phyloP scores from a whole-genome alignment of 1,140 invertebrate genomes.

The Heliconius himera region DNA sequence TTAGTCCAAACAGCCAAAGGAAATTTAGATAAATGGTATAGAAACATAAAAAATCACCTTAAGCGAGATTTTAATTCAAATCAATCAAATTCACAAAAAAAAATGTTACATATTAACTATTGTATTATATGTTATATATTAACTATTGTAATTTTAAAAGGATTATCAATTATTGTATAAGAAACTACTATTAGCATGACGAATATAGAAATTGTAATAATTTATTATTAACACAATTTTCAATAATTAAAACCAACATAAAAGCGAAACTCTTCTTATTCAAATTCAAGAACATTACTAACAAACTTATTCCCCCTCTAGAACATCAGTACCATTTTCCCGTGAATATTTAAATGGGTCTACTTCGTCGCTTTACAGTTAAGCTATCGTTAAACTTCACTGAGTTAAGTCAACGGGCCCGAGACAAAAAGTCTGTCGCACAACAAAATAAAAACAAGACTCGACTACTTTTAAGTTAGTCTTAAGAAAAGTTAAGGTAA shows the following conservation, averaged over 20 bases:
- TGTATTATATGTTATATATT: not conserved
- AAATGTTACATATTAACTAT: not conserved
- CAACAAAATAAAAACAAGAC: constrained; percentile 49
- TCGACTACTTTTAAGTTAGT: constrained; percentile 50
- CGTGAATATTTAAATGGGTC: constrained; percentile 41
- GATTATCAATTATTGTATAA: not conserved
- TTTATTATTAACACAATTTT: not conserved
- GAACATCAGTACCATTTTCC: constrained; percentile 20
- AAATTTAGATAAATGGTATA: no score
- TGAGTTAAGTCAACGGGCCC: constrained; percentile 31
- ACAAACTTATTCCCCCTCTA: not conserved
- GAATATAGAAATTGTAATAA: not conserved
- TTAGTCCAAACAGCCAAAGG: no score
- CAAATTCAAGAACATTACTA: constrained; percentile 3
- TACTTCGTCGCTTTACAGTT: constrained; percentile 33
- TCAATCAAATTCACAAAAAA: no score
- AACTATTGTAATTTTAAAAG: not conserved
- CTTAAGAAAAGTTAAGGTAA: constrained; percentile 25
- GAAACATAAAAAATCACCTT: no score
- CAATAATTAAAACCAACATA: not conserved
- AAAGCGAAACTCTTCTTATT: not conserved
- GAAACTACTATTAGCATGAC: not conserved
- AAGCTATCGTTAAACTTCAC: constrained; percentile 35
- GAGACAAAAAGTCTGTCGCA: constrained; percentile 32
- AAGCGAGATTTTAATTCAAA: no score